phyloP scores from a whole-genome alignment of 2,113 vertebrate species.

The Gobiocypris rarus region DNA sequence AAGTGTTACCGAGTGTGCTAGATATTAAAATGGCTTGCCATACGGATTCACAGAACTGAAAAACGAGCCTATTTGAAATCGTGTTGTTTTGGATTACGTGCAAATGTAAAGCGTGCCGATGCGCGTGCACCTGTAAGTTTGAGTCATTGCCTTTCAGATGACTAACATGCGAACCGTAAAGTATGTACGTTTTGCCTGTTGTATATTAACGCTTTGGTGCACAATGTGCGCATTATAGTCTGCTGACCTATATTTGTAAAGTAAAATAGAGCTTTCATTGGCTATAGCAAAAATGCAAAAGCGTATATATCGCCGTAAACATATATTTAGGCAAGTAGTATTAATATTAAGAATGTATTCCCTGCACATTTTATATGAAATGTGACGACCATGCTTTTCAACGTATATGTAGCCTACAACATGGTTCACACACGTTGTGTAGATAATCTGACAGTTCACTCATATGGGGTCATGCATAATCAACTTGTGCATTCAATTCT shows the following conservation, averaged over 20 bases:
- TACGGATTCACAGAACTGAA: no score
- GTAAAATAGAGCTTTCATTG: not conserved
- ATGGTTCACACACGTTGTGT: not conserved
- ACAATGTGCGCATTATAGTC: not conserved
- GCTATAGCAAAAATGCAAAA: no score
- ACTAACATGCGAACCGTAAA: not conserved
- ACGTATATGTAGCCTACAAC: not conserved
- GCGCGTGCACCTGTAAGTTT: not conserved
- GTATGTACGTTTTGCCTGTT: not conserved
- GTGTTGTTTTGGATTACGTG: not conserved
- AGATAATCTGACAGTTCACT: not conserved
- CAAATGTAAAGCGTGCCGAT: not conserved
- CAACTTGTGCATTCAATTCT: no score
- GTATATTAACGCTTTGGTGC: not conserved
- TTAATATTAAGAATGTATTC: no score
- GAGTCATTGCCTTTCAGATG: not conserved
- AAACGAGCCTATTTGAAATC: not conserved
- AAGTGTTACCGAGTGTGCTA: not conserved
- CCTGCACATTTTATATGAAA: not conserved
- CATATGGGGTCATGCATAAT: not conserved
- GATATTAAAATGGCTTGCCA: not conserved
- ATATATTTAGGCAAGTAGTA: no score
- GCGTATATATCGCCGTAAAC: no score
- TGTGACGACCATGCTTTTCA: not conserved
- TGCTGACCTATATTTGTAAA: not conserved